Percentiles rank a stretch among this genome's conserved stretches.
phyloP scores from a whole-genome alignment of 2,888 invertebrate species.

The Trimorus sp. region DNA sequence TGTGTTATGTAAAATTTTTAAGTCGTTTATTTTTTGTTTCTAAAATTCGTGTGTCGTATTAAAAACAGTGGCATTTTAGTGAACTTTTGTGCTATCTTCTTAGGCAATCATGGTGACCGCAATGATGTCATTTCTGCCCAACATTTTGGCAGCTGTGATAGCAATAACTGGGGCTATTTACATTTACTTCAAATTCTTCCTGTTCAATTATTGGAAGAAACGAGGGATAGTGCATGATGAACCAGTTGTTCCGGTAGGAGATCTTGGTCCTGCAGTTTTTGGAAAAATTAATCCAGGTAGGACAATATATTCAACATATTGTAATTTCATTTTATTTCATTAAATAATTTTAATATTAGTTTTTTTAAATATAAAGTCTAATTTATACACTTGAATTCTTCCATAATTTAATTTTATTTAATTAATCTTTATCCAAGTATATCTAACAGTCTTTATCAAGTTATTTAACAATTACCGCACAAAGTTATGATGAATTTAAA shows the following conservation, averaged over 20 bases:
- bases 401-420: no score
- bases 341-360: no score
- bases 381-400: no score
- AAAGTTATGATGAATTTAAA: no score
- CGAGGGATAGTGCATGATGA: constrained; percentile 33
- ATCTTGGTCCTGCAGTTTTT: constrained; percentile 37
- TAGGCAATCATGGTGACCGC: constrained; percentile 22
- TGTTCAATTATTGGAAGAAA: constrained; percentile 59
- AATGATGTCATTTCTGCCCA: constrained; percentile 28
- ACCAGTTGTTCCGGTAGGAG: constrained; percentile 58
- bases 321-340: no score
- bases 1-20: not conserved
- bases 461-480: no score
- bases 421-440: no score
- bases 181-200: constrained; percentile 49
- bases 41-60: no score
- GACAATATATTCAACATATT: not conserved
- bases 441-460: no score
- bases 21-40: not conserved
- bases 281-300: constrained; percentile 60
- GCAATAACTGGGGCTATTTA: constrained; percentile 22
- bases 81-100: no score
- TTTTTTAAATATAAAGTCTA: no score
- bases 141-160: constrained; percentile 9
- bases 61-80: no score